phyloP scores from a whole-genome alignment of 2,888 invertebrate genomes.

The Drosophila bunnanda region DNA sequence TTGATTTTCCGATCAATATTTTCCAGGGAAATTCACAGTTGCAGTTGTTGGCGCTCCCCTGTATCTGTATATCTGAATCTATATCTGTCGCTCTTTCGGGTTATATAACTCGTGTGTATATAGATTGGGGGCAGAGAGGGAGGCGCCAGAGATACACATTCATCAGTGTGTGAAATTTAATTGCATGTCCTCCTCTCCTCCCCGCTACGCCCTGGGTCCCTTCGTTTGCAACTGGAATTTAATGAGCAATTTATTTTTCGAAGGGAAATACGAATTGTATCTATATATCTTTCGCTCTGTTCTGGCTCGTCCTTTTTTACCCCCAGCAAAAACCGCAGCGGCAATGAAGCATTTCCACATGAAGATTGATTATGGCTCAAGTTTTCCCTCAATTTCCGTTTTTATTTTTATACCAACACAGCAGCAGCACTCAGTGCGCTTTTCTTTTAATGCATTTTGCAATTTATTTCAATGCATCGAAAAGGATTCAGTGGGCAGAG shows the following conservation, averaged over 20 bases:
- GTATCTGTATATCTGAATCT: constrained; percentile 20
- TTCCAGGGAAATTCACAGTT: constrained; percentile 81
- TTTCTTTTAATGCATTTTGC: constrained; percentile 69
- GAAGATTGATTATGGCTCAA: constrained; percentile 75
- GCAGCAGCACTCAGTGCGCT: constrained; percentile 2
- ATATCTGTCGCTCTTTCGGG: constrained; percentile 27
- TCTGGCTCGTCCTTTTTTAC: not conserved
- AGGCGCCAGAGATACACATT: constrained; percentile 30
- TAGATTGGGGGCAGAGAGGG: not conserved
- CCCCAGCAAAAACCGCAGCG: constrained; percentile 39
- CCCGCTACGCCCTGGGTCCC: not conserved
- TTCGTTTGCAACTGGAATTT: constrained; percentile 52
- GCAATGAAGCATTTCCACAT: constrained; percentile 73
- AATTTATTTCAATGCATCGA: constrained; percentile 77
- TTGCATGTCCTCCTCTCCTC: constrained; percentile 51
- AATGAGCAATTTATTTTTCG: constrained; percentile 63
- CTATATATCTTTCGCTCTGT: not conserved
- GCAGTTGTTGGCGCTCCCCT: constrained; percentile 10
- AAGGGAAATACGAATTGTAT: constrained; percentile 15
- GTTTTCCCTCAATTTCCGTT: constrained; percentile 43
- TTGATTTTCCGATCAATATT: constrained; percentile 83
- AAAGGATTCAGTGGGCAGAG: constrained; percentile 50
- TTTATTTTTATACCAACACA: constrained; percentile 22
- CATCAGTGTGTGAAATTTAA: constrained; percentile 60
- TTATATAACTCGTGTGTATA: constrained; percentile 58